Conservation (phyloP, 2,113 vertebrate genomes). For the Vulpes lagopus region DNA sequence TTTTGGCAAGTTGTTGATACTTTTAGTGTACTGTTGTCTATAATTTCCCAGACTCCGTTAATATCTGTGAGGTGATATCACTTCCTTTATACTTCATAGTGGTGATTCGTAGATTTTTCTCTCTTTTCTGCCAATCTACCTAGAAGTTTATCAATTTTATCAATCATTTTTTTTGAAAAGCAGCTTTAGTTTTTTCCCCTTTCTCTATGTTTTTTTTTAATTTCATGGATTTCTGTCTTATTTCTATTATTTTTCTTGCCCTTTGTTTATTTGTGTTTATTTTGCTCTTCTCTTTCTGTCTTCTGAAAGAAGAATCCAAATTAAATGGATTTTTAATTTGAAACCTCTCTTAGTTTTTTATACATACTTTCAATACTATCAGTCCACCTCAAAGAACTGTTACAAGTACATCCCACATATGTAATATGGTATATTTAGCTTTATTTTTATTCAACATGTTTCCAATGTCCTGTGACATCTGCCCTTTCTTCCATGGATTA, state of each 20-base stretch:
- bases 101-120: neutral
- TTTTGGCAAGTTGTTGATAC: fast-evolving
- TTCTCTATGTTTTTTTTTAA: neutral
- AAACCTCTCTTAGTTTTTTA: neutral
- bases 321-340: neutral
- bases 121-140: neutral
- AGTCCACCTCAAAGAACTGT: neutral
- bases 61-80: neutral
- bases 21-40: fast-evolving
- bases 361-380: too few species aligned
- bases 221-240: neutral
- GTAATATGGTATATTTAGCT: neutral
- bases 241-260: neutral
- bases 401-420: neutral
- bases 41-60: too few species aligned
- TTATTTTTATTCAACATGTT: neutral
- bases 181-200: neutral
- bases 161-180: neutral
- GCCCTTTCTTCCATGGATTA: neutral
- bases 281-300: neutral
- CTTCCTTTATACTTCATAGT: neutral
- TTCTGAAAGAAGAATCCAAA: neutral
- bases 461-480: neutral
- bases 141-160: neutral
- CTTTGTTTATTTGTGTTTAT: neutral